Percentiles rank a stretch among this genome's conserved stretches.
phyloP scores from a whole-genome alignment of 2,888 invertebrate genomes.

The Baccha elongata region DNA sequence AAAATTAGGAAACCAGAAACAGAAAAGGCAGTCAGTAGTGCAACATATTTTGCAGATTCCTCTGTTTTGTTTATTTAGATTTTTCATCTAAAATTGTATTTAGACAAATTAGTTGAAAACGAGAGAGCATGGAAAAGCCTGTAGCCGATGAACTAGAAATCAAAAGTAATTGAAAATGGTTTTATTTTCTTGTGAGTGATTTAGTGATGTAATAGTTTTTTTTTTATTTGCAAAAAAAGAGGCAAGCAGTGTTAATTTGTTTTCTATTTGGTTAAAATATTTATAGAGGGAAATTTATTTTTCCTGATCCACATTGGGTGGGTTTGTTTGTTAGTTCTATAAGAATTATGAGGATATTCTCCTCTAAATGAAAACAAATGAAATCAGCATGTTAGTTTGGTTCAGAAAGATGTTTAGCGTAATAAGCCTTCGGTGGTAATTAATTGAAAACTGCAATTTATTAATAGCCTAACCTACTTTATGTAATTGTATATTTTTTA shows the following conservation, averaged over 20 bases:
- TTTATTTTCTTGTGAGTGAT: constrained; percentile 4
- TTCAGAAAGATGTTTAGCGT: not conserved
- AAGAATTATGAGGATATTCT: constrained; percentile 21
- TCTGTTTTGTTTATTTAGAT: constrained; percentile 56
- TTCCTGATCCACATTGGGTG: constrained; percentile 15
- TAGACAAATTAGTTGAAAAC: constrained; percentile 5
- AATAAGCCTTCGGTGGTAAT: not conserved
- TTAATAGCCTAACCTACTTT: too few relatives aligned
- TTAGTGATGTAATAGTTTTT: too few relatives aligned
- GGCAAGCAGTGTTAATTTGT: constrained; percentile 34
- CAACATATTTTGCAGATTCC: not conserved
- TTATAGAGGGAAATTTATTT: constrained; percentile 21
- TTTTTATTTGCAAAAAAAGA: constrained; percentile 28
- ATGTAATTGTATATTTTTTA: too few relatives aligned
- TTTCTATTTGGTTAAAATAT: constrained; percentile 24
- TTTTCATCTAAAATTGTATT: constrained; percentile 36
- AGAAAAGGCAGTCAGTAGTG: not conserved
- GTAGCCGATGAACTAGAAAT: constrained; percentile 9
- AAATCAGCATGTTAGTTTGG: not conserved
- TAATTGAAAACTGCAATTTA: not conserved
- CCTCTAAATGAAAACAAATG: constrained; percentile 1
- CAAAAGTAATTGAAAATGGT: constrained; percentile 23
- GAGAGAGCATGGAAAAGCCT: not conserved
- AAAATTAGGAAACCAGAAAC: constrained; percentile 49
- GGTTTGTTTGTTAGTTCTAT: constrained; percentile 39